Evolutionary conservation across 2,888 invertebrate genomes (phyloP), one percentile per base, ranked within the genome.

Genomic region (Cheilosia pagana): DNA sequence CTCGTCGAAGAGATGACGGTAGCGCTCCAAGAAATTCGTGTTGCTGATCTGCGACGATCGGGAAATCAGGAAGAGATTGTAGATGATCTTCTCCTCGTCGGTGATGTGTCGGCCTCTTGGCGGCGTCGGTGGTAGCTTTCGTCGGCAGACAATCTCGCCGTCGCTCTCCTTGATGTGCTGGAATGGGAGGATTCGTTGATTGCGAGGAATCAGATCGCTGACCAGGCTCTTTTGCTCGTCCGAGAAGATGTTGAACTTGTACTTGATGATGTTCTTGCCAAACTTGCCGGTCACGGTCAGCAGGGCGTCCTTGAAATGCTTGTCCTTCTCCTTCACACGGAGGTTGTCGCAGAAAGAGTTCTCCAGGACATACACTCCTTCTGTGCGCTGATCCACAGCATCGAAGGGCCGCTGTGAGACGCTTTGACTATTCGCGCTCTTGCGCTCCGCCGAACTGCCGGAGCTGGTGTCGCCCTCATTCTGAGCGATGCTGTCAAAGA

Each of bases 321-420:
- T 90, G 2, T 90, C 88, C 23, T 81, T 68, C 28, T 77, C 78
- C 45, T 87, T 87, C 0, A 81, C 60, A 25, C 91, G 91, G 6
- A 92, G 79, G 87, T 92, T 92, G 82, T 92, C 92, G 86, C 92
- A 92, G 75, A 92, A 92, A 0, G 92, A 89, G 86, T 92, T 92
- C 74, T 92, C 92, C 41, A 92, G 75, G 1, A 92, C 90, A 81
- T 92, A 92, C 2, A 91, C 89, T 0, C 91, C 90, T 67, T 88
- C 89, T 0, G 89, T 87, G 0, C 87, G 62, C 6, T 52, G 28
- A 3, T 85, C 81, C 1, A 72, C 70, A 0, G 60, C 45, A n/a
- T 83, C 79, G 23, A 74, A 76, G 12, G 81, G 75, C 23, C 86
- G 59, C 28, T 83, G 79, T 0, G 78, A 75, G 14, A 83, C 39